Base-by-base conservation (phyloP, 1,140 invertebrate species). In the Procambarus clarkii region DNA sequence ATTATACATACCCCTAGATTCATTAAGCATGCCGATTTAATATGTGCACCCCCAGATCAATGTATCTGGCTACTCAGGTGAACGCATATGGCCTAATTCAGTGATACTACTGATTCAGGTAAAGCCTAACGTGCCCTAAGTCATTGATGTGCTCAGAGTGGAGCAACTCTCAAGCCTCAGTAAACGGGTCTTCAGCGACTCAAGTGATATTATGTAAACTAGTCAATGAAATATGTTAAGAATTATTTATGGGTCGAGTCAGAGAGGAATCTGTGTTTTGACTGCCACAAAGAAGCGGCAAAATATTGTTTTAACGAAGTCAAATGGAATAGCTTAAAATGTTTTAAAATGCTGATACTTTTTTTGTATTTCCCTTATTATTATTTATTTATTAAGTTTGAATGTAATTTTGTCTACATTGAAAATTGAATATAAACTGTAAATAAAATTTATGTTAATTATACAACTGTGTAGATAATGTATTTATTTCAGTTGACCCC, bases 181-280 rank as follows among this genome's bases (percentile, higher is more conserved):
- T 24, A 15, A 74, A 13, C n/a, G 71, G 83, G 44, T 48, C 69
- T 13, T 54, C 48, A 24, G 82, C 50, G 60, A 60, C 77, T 79
- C 83, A 64, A 64, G 83, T 86, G 83, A 86, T 86, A 77, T 77
- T 76, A 76, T 50, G n/a, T 74, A 86, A 86, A 24, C 83, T 86
- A 86, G 83, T 86, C 83, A 86, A 44, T 86, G 50, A 50, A 86
- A 8, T 71, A 74, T 74, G 9, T 50, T 45, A 71, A 85, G 60
- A 85, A 85, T 85, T 71, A 85, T 71, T 85, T 46, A 71, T 85
- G 46, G 77, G n/a, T 46, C 4, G 69, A 74, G 5, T 74, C 69
- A 74, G 69, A 34, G 60, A 64, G 60, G 50, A 54, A 21, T 21
- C 60, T 21, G 60, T 64, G 1, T 64, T 21, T 21, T 64, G 60